phyloP scores from a whole-genome alignment of 2,797 vertebrate genomes.

The Chiropotes sagulatus region DNA sequence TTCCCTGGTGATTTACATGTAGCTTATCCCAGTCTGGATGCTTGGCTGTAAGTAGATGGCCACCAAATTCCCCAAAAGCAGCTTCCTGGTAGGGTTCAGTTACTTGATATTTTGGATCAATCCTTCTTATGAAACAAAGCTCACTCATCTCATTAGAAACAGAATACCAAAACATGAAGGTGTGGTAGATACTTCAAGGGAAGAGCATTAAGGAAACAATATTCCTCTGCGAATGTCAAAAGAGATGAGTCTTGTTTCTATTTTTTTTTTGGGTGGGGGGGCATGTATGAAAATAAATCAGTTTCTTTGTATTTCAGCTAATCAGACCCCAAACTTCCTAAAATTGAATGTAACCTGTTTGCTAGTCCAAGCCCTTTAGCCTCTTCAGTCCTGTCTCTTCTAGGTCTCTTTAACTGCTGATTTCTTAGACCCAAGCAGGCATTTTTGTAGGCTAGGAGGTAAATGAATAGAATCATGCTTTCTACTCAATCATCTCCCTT shows the following conservation, averaged over 20 bases:
- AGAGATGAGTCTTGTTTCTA: neutral
- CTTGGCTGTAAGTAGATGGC: neutral
- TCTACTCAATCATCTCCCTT: constrained; percentile 40
- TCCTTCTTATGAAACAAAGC: constrained; percentile 15
- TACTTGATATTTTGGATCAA: neutral
- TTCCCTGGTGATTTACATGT: neutral
- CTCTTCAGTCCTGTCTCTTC: neutral
- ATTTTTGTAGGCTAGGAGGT: constrained; percentile 74
- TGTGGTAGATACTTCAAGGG: neutral
- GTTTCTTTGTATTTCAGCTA: neutral
- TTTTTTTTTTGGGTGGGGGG: neutral
- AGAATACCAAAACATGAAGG: neutral
- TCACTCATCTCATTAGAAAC: constrained; percentile 28
- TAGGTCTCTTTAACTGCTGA: neutral
- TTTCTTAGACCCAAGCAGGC: neutral
- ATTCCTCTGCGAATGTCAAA: neutral
- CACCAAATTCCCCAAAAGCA: constrained; percentile 22
- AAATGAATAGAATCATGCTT: constrained; percentile 52
- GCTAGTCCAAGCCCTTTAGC: neutral
- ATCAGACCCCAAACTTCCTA: neutral
- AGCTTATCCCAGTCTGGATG: neutral
- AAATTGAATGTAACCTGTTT: neutral
- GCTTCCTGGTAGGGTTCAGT: neutral
- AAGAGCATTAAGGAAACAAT: constrained; percentile 26
- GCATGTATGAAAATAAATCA: neutral